Evolutionary conservation across 2,113 vertebrate species (phyloP).

Genomic region (Alexandromys fortis): DNA sequence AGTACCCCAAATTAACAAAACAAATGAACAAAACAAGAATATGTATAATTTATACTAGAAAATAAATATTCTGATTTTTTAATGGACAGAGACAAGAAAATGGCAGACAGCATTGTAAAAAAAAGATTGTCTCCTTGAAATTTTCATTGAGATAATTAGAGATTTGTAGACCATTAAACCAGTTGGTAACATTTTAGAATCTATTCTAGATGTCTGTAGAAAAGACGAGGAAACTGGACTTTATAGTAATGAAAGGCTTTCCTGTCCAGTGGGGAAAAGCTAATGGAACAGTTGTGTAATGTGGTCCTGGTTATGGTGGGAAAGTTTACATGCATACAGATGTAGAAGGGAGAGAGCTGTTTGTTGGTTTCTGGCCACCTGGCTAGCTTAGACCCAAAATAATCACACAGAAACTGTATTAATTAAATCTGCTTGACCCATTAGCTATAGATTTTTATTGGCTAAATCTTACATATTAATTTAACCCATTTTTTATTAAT

Average conservation of each 20-base stretch:
- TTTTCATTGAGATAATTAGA: background rate
- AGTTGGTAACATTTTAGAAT: background rate
- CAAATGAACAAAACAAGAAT: background rate
- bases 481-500: no score
- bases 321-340: background rate
- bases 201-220: constrained; percentile 2
- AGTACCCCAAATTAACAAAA: background rate
- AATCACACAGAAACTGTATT: no score
- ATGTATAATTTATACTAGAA: background rate
- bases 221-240: constrained; percentile 7
- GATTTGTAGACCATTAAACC: background rate
- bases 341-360: no score
- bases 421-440: no score
- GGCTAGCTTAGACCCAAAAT: no score
- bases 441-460: no score
- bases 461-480: no score
- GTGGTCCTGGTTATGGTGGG: background rate
- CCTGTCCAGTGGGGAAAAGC: background rate
- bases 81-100: background rate
- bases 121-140: background rate
- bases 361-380: no score
- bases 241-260: background rate
- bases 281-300: background rate
- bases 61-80: background rate
- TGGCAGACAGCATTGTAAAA: background rate